Evolutionary conservation across 2,888 invertebrate genomes (phyloP).

Genomic region (Pyrocoelia pectoralis): DNA sequence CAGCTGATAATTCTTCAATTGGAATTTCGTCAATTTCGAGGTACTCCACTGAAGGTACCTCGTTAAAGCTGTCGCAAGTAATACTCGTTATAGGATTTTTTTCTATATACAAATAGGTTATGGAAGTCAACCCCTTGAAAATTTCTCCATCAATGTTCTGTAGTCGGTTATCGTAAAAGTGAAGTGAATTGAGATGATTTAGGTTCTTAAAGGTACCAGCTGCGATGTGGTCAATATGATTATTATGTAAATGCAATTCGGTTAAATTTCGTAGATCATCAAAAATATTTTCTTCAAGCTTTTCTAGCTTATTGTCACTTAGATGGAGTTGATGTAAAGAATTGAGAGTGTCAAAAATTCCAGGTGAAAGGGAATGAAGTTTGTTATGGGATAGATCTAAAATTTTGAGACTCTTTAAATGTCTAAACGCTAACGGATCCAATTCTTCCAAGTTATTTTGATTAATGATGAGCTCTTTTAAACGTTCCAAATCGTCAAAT

Average conservation of each 20-base stretch:
- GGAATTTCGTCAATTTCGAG: not conserved
- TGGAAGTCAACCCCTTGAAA: not conserved
- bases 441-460: not conserved
- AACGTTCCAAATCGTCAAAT: not conserved
- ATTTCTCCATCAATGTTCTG: not conserved
- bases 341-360: not conserved
- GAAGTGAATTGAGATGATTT: not conserved
- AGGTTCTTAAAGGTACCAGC: slow-evolving; percentile 14
- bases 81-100: slow-evolving; percentile 6
- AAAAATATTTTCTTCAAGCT: not conserved
- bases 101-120: not conserved
- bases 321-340: not conserved
- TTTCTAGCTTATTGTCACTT: not conserved
- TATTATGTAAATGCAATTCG: not conserved
- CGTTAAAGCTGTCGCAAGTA: not conserved
- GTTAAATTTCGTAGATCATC: not conserved
- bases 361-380: not conserved
- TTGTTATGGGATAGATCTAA: not conserved
- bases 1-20: slow-evolving; percentile 1
- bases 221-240: not conserved
- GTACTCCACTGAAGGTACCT: not conserved
- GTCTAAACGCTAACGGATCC: not conserved
- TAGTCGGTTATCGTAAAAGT: not conserved
- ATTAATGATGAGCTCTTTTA: not conserved
- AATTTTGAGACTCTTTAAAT: not conserved